A percentile compares a stretch with the other conserved stretches of the same genome.
Evolutionary conservation across 2,797 vertebrate species (phyloP).

Genomic region (Coranthus polyacanthus): DNA sequence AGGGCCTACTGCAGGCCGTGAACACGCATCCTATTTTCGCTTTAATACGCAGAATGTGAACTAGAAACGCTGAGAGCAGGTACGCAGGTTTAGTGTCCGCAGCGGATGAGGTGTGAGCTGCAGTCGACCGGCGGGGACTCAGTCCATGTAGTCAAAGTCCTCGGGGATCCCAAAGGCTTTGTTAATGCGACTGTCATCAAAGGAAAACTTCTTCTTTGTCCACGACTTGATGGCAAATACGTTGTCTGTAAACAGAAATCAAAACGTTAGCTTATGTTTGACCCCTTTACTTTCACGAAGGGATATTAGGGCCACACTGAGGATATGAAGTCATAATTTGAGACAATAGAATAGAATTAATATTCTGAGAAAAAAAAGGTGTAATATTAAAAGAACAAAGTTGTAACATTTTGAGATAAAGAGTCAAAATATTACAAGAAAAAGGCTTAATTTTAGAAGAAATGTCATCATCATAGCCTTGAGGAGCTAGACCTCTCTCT

Average conservation of each 20-base stretch:
- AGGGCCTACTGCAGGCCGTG: not conserved
- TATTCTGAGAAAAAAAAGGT: too few species aligned
- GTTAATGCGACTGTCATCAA: slow-evolving; percentile 93
- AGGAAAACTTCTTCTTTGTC: slow-evolving; percentile 97
- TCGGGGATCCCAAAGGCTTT: slow-evolving; percentile 98
- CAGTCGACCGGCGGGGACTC: slow-evolving; percentile 59
- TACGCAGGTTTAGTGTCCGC: not conserved
- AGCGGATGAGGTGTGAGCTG: too few species aligned
- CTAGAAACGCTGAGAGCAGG: slow-evolving; percentile 14
- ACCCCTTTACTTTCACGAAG: not conserved
- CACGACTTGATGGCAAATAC: slow-evolving; percentile 98
- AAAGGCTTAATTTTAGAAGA: too few species aligned
- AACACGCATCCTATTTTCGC: slow-evolving; percentile 6
- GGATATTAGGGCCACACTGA: too few species aligned
- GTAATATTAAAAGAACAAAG: too few species aligned
- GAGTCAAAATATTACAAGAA: too few species aligned
- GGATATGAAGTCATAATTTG: too few species aligned
- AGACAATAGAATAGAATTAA: too few species aligned
- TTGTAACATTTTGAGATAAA: too few species aligned
- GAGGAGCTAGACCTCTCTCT: too few species aligned
- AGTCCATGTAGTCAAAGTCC: slow-evolving; percentile 98
- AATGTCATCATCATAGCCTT: too few species aligned
- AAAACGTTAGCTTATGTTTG: not conserved
- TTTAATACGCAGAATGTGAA: slow-evolving; percentile 40
- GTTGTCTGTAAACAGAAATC: slow-evolving; percentile 87